phyloP scores from a whole-genome alignment of 2,113 vertebrate species.

The Pluvianellus socialis region DNA sequence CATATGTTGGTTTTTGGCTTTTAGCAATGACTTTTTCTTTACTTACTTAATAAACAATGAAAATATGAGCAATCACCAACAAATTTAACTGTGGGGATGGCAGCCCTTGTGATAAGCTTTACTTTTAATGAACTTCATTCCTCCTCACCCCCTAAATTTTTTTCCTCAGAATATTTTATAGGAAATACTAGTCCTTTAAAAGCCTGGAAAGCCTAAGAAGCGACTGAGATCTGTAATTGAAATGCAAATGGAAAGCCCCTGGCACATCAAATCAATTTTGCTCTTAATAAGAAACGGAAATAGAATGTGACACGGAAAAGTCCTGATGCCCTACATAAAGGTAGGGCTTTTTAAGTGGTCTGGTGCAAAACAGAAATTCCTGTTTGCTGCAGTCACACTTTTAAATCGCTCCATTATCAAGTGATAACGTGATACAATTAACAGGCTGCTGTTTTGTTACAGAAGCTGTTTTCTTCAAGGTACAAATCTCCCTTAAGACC shows the following conservation, averaged over 20 bases:
- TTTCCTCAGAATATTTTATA: not conserved
- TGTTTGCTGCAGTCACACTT: not conserved
- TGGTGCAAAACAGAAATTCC: constrained; percentile 16
- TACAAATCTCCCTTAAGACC: not conserved
- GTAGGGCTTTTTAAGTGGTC: not conserved
- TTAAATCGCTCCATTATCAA: not conserved
- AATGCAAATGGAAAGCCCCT: constrained; percentile 42
- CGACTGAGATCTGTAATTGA: constrained; percentile 6
- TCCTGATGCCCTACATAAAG: not conserved
- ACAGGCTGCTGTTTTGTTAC: not conserved
- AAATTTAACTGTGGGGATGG: not conserved
- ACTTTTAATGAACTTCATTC: constrained; percentile 22
- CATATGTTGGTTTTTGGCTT: not conserved
- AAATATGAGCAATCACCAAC: not conserved
- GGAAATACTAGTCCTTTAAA: constrained; percentile 4
- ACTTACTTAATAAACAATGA: not conserved
- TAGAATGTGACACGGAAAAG: not conserved
- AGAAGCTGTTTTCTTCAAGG: not conserved
- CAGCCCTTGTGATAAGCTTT: not conserved
- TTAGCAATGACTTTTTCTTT: not conserved
- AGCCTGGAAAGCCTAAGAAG: not conserved
- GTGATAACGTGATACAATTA: constrained; percentile 4
- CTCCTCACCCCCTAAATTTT: not conserved
- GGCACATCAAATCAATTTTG: constrained; percentile 39
- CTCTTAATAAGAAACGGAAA: constrained; percentile 28